phyloP scores from a whole-genome alignment of 2,113 vertebrate genomes.

The Sus scrofa region DNA sequence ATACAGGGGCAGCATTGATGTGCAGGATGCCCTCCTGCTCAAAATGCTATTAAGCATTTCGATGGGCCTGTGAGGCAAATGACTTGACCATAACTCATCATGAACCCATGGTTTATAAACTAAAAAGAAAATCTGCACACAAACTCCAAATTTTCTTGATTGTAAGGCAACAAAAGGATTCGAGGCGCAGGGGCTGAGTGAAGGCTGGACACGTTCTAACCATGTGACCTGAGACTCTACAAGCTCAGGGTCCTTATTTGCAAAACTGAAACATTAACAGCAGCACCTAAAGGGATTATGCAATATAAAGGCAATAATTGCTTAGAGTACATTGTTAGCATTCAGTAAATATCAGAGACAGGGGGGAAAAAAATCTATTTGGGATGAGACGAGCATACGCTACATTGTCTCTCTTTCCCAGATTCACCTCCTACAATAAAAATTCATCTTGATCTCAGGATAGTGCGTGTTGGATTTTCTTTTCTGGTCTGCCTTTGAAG shows the following conservation, averaged over 20 bases:
- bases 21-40: background rate
- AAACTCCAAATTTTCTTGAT: background rate
- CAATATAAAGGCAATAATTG: background rate
- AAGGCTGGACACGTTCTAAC: background rate
- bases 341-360: background rate
- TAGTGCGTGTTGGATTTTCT: background rate
- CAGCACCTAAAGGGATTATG: background rate
- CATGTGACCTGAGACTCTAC: background rate
- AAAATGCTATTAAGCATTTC: background rate
- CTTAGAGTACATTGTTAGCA: background rate
- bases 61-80: background rate
- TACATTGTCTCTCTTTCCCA: background rate
- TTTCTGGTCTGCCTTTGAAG: background rate
- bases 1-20: background rate
- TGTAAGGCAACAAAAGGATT: background rate
- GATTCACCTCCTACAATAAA: background rate
- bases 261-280: slow-evolving; percentile 15
- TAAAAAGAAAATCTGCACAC: background rate
- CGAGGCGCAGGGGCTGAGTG: background rate
- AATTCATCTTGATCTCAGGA: background rate
- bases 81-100: background rate
- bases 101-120: background rate
- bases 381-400: background rate
- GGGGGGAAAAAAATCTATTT: background rate
- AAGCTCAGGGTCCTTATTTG: background rate